Conservation (phyloP, 2,113 vertebrate species). For the Bostrychus sinensis region DNA sequence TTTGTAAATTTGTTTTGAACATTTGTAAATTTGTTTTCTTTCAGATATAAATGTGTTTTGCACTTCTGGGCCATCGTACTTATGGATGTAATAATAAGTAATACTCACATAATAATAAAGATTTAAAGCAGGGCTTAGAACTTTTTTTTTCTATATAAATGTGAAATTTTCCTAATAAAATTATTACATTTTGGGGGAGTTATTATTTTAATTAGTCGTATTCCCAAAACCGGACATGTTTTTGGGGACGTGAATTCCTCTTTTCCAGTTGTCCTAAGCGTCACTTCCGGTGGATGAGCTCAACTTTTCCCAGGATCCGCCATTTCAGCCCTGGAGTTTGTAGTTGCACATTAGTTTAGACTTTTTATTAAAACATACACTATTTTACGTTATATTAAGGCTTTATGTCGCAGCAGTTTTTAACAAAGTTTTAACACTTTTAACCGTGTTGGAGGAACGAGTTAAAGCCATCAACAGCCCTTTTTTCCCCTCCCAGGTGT, state of each 20-base stretch:
- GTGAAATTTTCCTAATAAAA: too few species aligned
- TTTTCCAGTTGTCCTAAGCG: conserved; percentile 53
- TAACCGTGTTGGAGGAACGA: neutral
- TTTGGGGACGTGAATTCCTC: conserved; percentile 40
- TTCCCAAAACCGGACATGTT: too few species aligned
- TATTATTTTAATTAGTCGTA: too few species aligned
- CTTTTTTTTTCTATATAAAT: too few species aligned
- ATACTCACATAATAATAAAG: too few species aligned
- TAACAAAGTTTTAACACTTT: neutral
- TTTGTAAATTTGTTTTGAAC: too few species aligned
- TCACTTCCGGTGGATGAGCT: conserved; percentile 92
- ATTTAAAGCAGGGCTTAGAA: too few species aligned
- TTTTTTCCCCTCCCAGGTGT: conserved; percentile 7
- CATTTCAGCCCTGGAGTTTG: conserved; percentile 81
- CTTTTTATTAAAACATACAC: neutral
- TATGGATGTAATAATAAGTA: too few species aligned
- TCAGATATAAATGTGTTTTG: too few species aligned
- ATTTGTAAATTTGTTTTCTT: too few species aligned
- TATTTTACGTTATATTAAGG: neutral
- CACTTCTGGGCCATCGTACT: too few species aligned
- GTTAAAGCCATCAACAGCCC: neutral
- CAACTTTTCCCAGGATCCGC: conserved; percentile 82
- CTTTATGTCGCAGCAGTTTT: neutral
- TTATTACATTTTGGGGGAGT: too few species aligned
- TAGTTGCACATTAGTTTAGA: conserved; percentile 59